Evolutionary conservation across 2,888 invertebrate species (phyloP), one percentile per base, ranked within the genome.

Genomic region (Drosophila cracens): DNA sequence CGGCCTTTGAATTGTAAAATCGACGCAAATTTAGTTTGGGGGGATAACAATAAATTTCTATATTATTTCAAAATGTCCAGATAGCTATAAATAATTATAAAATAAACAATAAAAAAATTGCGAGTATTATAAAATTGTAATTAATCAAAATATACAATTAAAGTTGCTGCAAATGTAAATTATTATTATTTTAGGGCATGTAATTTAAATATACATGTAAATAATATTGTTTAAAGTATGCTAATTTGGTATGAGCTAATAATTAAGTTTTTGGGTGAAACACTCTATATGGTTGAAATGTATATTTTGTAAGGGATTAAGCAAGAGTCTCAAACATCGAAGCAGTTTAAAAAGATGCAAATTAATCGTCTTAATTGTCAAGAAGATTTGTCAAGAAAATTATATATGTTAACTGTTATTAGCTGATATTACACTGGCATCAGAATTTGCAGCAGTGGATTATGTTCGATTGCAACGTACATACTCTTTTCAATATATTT

Each of bases 61-160:
- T 63, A 25, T 63, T 2, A 27, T n/a, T 29, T 16, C 8, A 1
- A 25, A 64, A 18, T 62, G 25, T 16, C 4, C 31, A 25, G 7
- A 36, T 18, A 25, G 34, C 10, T 10, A 36, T 18, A 5, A 36
- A 53, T 36, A 25, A 34, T 36, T 29, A 25, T 10, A 18, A 21
- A 31, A 31, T 40, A 29, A 33, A 18, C 18, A 29, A 8, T 1
- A 49, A 11, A 7, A 10, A 6, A 13, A 48, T 6, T 29, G 13
- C 13, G 3, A 51, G 4, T 25, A 53, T 27, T 16, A 21, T 16
- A n/a, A 33, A 27, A 25, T 53, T 21, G 4, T 6, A 21, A 43
- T 33, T 29, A n/a, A 46, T 53, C 16, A 53, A 52, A 40, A 62
- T 43, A 25, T 53, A 33, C 21, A 62, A 33, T 43, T 53, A 16